Base-by-base conservation (phyloP, 1,140 invertebrate genomes). In the Zaprionus capensis region DNA sequence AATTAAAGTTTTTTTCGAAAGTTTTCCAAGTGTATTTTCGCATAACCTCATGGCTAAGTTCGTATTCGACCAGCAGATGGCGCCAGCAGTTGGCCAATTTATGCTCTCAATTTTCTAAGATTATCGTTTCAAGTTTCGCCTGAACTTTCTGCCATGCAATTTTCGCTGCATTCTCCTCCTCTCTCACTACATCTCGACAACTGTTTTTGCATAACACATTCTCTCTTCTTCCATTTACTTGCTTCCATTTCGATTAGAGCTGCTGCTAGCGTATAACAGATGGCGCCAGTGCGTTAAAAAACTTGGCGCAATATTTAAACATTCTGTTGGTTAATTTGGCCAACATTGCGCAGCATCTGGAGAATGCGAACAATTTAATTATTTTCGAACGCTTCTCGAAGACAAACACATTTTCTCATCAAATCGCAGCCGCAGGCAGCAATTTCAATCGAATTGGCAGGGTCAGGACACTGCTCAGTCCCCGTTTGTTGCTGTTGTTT, bases 301-400 rank as follows among this genome's bases (percentile, higher is more conserved):
- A 61, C 46, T 51, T 53, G 22, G 20, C 22, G 63, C 62, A 64
- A 34, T 56, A 36, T 38, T 36, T n/a, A 46, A 31, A 41, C 62
- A 67, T 57, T 56, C 57, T 76, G 36, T 65, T 65, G 81, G 71
- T 65, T 81, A 68, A 76, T 73, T 76, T 80, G 11, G 49, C 51
- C 61, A 76, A 67, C 31, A 77, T 80, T 76, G 66, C 51, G 56
- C 56, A 77, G 70, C 55, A 70, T 79, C 79, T 79, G 72, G 24
- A 61, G 77, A 90, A 88, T 88, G 56, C 53, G 53, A 85, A 68
- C 78, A 90, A 88, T 90, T 88, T 90, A 88, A 88, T 88, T 88
- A 88, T 79, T 74, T 81, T 71, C 56, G 76, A 78, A 67, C 84
- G 80, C 84, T 78, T 80, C 64, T 17, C 51, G 55, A 59, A 76